Base-by-base conservation (phyloP, 2,113 vertebrate genomes). In the Pollachius pollachius region DNA sequence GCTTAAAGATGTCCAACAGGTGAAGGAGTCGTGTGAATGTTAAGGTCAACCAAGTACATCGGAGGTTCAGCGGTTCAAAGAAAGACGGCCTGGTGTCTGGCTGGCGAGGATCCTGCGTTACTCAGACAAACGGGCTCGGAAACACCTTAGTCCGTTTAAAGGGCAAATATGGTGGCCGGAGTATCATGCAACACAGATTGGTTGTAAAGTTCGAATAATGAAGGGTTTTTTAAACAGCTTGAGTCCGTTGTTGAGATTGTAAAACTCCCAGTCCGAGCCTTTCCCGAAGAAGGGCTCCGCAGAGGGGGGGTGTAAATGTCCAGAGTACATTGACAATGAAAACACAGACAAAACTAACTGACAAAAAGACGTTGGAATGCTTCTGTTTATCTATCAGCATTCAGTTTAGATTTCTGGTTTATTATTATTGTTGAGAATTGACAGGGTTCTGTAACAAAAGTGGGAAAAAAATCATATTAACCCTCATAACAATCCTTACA, bases 11-110 rank as follows among this genome's bases (percentile, higher is more conserved):
- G 82, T 89, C 77, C 75, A 87, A 90, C 82, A 84, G 68, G 78
- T 70, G 81, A 75, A 83, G 85, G 85, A 87, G 87, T 88, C 57
- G 67, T 56, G 79, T 58, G 79, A 88, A 85, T 85, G 68, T 85
- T 75, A 83, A 85, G 86, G 75, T 85, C 78, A 85, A 84, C 80
- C 75, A 84, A 84, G 89, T 90, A 84, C 83, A 89, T 84, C 87
- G 78, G 84, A 88, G 88, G 83, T 86, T 88, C 84, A 82, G 77
- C 84, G 73, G 74, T 81, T 88, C 81, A 84, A 80, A 81, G 68
- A 87, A 70, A 85, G 74, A 88, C 75, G 79, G 80, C 82, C 87
- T 88, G 79, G 75, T 85, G 77, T 83, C 72, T 80, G 78, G 81
- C 85, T 81, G 81, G 78, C 75, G 75, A 81, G 78, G 76, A 84